Conservation (phyloP, 37 sponge, comb jelly and placozoan genomes). For the Ephydatia muelleri region DNA sequence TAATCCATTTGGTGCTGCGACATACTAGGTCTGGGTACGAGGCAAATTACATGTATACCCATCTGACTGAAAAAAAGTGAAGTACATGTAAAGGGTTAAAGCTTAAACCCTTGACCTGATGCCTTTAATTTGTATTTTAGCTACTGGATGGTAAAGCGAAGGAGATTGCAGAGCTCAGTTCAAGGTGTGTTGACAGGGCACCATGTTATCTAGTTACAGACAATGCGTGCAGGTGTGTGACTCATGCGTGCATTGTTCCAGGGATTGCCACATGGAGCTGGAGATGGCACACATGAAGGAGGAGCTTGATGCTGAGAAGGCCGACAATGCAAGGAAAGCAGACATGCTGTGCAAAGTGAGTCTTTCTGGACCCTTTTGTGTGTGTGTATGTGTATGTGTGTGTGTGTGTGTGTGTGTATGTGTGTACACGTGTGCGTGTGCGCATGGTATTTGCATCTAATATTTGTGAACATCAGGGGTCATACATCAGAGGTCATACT, state of each 20-base stretch:
- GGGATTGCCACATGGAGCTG: background rate
- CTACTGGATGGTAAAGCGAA: background rate
- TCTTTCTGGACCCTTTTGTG: too few relatives aligned
- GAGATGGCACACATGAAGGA: background rate
- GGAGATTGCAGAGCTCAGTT: background rate
- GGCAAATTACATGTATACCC: background rate
- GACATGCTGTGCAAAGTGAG: slow-evolving; percentile 13
- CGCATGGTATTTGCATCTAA: too few relatives aligned
- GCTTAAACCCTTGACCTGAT: too few relatives aligned
- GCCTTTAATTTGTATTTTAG: background rate
- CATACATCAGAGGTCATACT: too few relatives aligned
- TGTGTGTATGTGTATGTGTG: background rate
- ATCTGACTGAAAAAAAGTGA: background rate
- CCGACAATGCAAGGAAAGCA: background rate
- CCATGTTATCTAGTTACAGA: background rate
- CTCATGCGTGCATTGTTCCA: background rate
- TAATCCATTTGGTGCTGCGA: too few relatives aligned
- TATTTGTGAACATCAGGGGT: too few relatives aligned
- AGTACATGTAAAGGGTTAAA: too few relatives aligned
- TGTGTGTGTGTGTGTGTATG: too few relatives aligned
- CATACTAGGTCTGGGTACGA: background rate
- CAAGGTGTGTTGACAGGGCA: background rate
- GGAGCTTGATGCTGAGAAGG: slow-evolving; percentile 3
- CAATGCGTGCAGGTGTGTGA: background rate
- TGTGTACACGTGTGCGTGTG: too few relatives aligned